Conservation (phyloP, 2,888 invertebrate species). For the Alitta virens region DNA sequence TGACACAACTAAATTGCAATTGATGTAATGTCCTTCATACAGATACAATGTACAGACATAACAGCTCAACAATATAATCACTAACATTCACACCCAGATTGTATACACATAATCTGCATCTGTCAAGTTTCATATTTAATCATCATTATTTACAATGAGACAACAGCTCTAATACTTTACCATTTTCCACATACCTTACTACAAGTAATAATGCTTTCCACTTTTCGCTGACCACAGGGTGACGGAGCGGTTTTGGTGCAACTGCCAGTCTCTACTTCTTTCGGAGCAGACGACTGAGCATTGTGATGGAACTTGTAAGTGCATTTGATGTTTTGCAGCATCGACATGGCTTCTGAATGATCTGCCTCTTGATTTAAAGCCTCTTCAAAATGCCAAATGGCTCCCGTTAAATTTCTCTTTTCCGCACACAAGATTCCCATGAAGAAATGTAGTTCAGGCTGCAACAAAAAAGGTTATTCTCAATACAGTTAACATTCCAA, state of each 20-base stretch:
- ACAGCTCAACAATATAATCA: no score
- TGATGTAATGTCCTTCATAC: no score
- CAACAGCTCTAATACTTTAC: no score
- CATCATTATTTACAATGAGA: no score
- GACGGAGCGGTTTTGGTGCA: constrained; percentile 23
- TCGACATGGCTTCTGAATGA: constrained; percentile 41
- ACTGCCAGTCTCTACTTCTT: constrained; percentile 28
- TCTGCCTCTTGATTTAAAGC: constrained; percentile 48
- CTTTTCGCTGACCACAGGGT: constrained; percentile 30
- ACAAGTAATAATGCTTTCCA: constrained; percentile 11
- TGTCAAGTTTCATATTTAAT: no score
- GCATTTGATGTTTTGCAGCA: constrained; percentile 50
- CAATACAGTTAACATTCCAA: no score
- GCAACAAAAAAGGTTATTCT: background rate
- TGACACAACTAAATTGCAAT: no score
- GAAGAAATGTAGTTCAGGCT: constrained; percentile 73
- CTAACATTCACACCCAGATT: no score
- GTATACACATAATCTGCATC: no score
- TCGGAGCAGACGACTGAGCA: constrained; percentile 34
- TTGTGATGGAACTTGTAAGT: constrained; percentile 47
- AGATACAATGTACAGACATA: no score
- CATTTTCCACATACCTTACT: no score
- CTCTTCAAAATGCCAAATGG: constrained; percentile 50
- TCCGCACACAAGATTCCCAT: constrained; percentile 67
- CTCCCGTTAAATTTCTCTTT: constrained; percentile 62